Evolutionary conservation across 1,140 invertebrate species (phyloP).

Genomic region (Mamestra configurata): DNA sequence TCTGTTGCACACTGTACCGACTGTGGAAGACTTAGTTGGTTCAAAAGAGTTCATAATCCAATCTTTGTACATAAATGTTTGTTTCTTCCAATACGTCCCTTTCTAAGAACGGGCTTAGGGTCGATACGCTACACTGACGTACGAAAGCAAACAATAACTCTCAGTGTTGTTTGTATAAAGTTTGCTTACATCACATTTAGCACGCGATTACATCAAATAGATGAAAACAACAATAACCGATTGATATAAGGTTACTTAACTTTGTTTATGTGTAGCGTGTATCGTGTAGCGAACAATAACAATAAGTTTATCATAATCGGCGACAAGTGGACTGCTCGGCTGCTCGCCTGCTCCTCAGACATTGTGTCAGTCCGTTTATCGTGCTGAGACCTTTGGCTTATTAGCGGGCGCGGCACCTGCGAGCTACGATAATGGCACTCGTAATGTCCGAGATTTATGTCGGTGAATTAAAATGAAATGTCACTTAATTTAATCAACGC

Average conservation of each 20-base stretch:
- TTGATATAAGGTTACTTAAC: conserved; percentile 41
- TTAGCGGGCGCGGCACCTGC: conserved; percentile 71
- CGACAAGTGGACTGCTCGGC: conserved; percentile 31
- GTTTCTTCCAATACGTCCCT: not conserved
- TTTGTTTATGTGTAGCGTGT: conserved; percentile 32
- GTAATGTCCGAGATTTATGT: conserved; percentile 81
- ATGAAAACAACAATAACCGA: conserved; percentile 42
- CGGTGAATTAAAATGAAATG: conserved; percentile 83
- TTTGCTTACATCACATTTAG: conserved; percentile 29
- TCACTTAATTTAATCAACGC: conserved; percentile 82
- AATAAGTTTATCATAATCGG: conserved; percentile 49
- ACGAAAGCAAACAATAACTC: not conserved
- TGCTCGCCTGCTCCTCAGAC: conserved; percentile 62
- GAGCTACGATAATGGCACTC: conserved; percentile 70
- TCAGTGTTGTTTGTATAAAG: conserved; percentile 32
- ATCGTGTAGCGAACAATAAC: conserved; percentile 26
- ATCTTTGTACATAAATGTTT: not conserved
- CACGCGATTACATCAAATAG: conserved; percentile 42
- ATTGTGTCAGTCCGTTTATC: conserved; percentile 65
- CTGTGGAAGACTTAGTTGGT: not conserved
- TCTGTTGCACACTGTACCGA: not conserved
- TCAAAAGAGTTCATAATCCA: not conserved
- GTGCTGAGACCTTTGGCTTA: conserved; percentile 70
- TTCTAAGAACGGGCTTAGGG: not conserved
- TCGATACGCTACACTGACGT: not conserved